Conservation (phyloP, 2,113 vertebrate species). For the Mirza zaza region DNA sequence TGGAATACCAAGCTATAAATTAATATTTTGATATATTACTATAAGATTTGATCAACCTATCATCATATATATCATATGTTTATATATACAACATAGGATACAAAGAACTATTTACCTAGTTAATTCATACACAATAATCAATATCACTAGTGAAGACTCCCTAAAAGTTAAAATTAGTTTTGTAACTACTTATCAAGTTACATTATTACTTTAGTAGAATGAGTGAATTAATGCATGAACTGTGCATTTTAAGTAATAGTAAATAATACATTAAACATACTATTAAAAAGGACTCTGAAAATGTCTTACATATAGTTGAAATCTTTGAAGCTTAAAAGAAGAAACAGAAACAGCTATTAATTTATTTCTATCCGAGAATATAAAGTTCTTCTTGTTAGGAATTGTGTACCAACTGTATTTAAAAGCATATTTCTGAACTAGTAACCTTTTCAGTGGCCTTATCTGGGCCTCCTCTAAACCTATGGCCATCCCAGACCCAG, state of each 20-base stretch:
- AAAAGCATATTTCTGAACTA: not conserved
- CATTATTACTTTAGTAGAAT: not conserved
- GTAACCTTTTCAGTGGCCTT: not conserved
- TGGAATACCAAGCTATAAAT: not conserved
- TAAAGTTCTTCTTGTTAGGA: not conserved
- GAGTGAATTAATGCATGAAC: not conserved
- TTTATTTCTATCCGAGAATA: not conserved
- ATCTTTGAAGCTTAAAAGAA: slow-evolving; percentile 15
- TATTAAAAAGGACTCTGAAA: not conserved
- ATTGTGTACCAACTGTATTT: not conserved
- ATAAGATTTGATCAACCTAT: not conserved
- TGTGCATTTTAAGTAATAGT: not conserved
- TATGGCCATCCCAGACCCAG: not conserved
- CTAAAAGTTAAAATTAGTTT: not conserved
- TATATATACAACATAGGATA: not conserved
- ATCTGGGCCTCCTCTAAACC: not conserved
- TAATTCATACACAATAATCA: not conserved
- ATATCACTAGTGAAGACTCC: not conserved
- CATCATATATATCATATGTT: not conserved
- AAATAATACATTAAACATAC: not conserved
- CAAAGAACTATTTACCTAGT: not conserved
- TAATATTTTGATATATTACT: not conserved
- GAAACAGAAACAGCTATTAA: not conserved
- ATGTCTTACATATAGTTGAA: not conserved
- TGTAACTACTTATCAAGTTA: not conserved